phyloP scores from a whole-genome alignment of 1,140 invertebrate genomes.

The Trichomalopsis sarcophagae region DNA sequence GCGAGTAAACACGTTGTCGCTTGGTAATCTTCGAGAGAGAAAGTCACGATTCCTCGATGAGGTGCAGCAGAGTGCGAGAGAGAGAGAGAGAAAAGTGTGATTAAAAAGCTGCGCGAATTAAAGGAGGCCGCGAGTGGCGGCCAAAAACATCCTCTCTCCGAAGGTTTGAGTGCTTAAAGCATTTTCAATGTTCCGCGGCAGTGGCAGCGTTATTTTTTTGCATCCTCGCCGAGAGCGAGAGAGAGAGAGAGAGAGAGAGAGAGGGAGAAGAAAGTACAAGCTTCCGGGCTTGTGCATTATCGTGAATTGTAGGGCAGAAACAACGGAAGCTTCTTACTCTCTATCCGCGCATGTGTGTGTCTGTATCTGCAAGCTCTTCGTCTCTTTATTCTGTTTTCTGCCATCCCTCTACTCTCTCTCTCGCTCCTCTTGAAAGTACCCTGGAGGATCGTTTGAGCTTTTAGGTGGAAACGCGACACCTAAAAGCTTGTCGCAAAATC shows the following conservation, averaged over 20 bases:
- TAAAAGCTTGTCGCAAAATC: conserved; percentile 29
- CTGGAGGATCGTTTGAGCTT: conserved; percentile 35
- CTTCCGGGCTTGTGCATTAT: conserved; percentile 32
- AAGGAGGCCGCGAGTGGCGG: not conserved
- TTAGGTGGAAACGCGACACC: conserved; percentile 32
- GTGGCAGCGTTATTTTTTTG: conserved; percentile 1
- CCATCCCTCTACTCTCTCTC: not conserved
- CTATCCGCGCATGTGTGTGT: not conserved
- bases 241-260: not conserved
- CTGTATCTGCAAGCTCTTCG: not conserved
- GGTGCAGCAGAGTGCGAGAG: too few relatives aligned
- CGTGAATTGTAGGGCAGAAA: conserved; percentile 30
- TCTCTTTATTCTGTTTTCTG: conserved; percentile 14
- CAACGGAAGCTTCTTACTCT: conserved; percentile 30
- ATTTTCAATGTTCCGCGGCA: conserved; percentile 33
- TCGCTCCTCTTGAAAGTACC: conserved; percentile 8
- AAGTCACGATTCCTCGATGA: too few relatives aligned
- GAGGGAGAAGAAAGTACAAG: conserved; percentile 4
- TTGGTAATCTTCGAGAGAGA: not conserved
- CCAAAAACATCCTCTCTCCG: conserved; percentile 46
- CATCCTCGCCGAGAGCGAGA: too few relatives aligned
- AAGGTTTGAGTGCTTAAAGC: conserved; percentile 20
- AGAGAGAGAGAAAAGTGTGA: not conserved
- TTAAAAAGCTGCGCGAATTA: not conserved
- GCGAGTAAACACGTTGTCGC: too few relatives aligned